Base-by-base conservation (phyloP, 2,797 vertebrate genomes). In the Bovichtus diacanthus region DNA sequence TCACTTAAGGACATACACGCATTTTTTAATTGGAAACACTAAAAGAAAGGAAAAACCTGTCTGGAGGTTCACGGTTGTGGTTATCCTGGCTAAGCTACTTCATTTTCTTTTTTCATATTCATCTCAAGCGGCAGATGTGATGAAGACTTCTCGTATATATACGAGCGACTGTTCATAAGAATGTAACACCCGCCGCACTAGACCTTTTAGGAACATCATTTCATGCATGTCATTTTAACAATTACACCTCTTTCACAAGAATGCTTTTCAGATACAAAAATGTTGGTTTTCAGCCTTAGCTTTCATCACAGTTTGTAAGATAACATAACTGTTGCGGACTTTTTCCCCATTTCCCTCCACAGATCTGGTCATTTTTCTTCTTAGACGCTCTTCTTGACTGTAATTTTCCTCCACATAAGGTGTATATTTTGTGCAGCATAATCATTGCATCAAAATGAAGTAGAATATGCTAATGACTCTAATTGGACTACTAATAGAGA, bases 401-500 rank as follows among this genome's bases (percentile, higher is more conserved):
- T 73, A 84, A 82, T 89, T 89, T 88, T 87, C 86, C 84, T 87
- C 82, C 61, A 89, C 89, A 84, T 87, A 87, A 83, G 90, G 84
- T 92, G 87, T 86, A 90, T 92, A 91, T 91, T 92, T 92, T 91
- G 86, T 90, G 87, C 93, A 90, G 88, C 85, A 92, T 93, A 93
- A 93, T 93, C 93, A 93, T 91, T 97, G 96, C 96, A 97, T 96
- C 96, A 96, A 96, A 98, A 98, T 97, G 96, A 96, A 97, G 96
- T 95, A 92, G 96, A 96, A 97, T 98, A 99, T 98, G 97, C 96
- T 98, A 98, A 99, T 99, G 97, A 95, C 96, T 97, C 97, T 98
- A 99, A 99, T 99, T 98, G 97, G 98, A 98, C 96, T 96, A 95
- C 97, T 99, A 99, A 99, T 97, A 98, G 97, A 98, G 97, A 97